Conservation (phyloP, 2,888 invertebrate genomes). For the Eristalis tenax region DNA sequence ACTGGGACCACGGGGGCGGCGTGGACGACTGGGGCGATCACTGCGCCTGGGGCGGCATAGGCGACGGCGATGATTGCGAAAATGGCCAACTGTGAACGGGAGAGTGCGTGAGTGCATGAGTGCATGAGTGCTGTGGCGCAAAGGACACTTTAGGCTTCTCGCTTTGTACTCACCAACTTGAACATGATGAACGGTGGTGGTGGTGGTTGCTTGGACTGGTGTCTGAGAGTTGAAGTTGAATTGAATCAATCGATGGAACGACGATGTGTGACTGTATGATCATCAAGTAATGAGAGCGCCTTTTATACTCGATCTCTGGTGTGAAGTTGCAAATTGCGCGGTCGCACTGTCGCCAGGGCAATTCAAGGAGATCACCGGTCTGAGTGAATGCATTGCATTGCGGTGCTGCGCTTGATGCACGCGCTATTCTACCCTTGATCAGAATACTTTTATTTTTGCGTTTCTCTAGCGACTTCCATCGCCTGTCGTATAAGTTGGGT, state of each 20-base stretch:
- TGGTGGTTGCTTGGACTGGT: conserved; percentile 1
- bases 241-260: conserved; percentile 54
- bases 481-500: conserved; percentile 30
- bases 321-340: not conserved
- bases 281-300: conserved; percentile 54
- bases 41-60: conserved; percentile 78
- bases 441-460: conserved; percentile 35
- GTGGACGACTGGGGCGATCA: conserved; percentile 79
- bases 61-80: conserved; percentile 76
- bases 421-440: conserved; percentile 60
- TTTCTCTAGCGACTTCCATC: conserved; percentile 32
- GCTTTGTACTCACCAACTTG: conserved; percentile 78
- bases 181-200: conserved; percentile 77
- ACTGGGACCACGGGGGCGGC: conserved; percentile 68
- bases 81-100: conserved; percentile 77
- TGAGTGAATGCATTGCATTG: conserved; percentile 31
- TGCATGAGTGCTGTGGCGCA: not conserved
- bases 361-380: conserved; percentile 58
- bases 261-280: conserved; percentile 64
- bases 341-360: conserved; percentile 17
- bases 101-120: conserved; percentile 23
- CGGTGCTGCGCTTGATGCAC: not conserved
- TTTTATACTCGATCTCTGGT: conserved; percentile 53
- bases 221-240: conserved; percentile 19
- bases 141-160: not conserved